phyloP scores from a whole-genome alignment of 2,888 invertebrate species.

The Microplitis manilae region DNA sequence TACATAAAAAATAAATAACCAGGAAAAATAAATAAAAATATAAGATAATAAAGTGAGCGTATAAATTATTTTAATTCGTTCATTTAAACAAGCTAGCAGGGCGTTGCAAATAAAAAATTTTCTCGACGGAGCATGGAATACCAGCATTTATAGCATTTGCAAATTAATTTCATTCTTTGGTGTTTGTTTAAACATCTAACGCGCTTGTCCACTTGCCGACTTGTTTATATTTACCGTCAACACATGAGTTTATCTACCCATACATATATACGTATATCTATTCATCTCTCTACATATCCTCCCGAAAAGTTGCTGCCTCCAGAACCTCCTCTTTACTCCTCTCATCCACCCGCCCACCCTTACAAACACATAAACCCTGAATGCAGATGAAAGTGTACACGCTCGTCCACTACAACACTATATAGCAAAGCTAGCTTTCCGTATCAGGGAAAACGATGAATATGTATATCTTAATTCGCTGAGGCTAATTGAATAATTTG shows the following conservation, averaged over 20 bases:
- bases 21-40: background rate
- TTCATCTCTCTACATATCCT: background rate
- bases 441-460: constrained; percentile 69
- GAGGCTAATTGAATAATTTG: constrained; percentile 72
- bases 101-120: constrained; percentile 46
- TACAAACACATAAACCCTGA: constrained; percentile 27
- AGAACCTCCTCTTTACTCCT: constrained; percentile 28
- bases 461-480: constrained; percentile 72
- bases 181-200: constrained; percentile 68
- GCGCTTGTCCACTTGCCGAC: constrained; percentile 61
- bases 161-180: constrained; percentile 46
- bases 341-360: constrained; percentile 13
- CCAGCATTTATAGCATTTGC: constrained; percentile 42
- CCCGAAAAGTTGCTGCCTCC: background rate
- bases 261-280: background rate
- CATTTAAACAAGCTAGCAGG: constrained; percentile 21
- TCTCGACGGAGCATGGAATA: constrained; percentile 49
- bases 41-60: background rate
- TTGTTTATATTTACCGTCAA: constrained; percentile 66
- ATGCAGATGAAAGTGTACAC: constrained; percentile 24
- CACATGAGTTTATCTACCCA: constrained; percentile 35
- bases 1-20: background rate
- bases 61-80: background rate
- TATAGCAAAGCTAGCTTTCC: constrained; percentile 46
- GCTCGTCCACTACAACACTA: constrained; percentile 25